Conservation (phyloP, 2,888 invertebrate genomes). For the Melikaiella ostensackeni region DNA sequence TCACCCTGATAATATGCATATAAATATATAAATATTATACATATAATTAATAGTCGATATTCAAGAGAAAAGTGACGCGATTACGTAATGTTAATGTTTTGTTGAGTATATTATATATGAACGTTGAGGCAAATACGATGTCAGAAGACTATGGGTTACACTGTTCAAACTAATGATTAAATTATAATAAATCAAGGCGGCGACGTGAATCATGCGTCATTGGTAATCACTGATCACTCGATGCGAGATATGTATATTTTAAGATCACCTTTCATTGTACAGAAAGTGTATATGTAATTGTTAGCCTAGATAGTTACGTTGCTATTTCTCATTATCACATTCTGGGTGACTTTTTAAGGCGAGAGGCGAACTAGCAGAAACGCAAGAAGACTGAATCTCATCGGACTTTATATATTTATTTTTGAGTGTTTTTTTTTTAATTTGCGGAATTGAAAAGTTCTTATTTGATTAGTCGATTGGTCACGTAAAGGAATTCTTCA, state of each 20-base stretch:
- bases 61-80: constrained; percentile 23
- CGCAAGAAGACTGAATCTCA: constrained; percentile 32
- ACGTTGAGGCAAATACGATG: constrained; percentile 65
- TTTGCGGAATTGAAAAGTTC: not conserved
- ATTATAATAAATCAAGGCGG: constrained; percentile 54
- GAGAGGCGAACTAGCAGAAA: constrained; percentile 18
- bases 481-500: not conserved
- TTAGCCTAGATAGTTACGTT: constrained; percentile 74
- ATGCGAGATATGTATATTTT: constrained; percentile 53
- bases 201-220: constrained; percentile 44
- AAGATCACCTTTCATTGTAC: constrained; percentile 73
- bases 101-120: constrained; percentile 70
- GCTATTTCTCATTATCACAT: constrained; percentile 62
- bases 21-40: constrained; percentile 46
- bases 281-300: constrained; percentile 71
- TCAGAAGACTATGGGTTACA: constrained; percentile 60
- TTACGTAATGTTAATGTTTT: constrained; percentile 67
- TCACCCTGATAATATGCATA: constrained; percentile 42
- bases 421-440: not conserved
- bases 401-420: not conserved
- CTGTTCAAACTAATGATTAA: constrained; percentile 52
- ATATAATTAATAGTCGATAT: constrained; percentile 38
- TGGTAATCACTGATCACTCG: constrained; percentile 47
- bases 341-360: constrained; percentile 30
- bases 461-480: not conserved